Conservation (phyloP, 2,888 invertebrate species). For the Stenurella melanura region DNA sequence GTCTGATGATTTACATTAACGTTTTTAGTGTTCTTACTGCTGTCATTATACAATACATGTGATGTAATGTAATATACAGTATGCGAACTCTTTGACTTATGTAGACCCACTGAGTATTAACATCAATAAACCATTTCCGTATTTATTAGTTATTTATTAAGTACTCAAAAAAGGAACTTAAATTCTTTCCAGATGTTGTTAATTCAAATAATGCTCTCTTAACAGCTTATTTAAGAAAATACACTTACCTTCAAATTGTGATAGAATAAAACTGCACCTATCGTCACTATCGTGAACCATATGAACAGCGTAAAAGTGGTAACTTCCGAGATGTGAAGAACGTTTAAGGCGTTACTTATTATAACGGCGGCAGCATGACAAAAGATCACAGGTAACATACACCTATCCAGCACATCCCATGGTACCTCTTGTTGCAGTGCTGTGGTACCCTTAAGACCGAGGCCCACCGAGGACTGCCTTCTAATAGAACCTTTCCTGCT, state of each 20-base stretch:
- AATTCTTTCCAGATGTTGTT: too few relatives aligned
- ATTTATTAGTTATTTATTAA: too few relatives aligned
- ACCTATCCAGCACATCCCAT: conserved; percentile 82
- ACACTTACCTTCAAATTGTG: conserved; percentile 86
- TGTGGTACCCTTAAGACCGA: conserved; percentile 74
- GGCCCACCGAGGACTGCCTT: conserved; percentile 69
- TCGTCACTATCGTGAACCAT: conserved; percentile 83
- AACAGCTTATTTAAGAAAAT: not conserved
- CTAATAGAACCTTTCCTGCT: conserved; percentile 61
- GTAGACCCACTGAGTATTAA: too few relatives aligned
- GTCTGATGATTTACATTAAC: too few relatives aligned
- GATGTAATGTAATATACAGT: too few relatives aligned
- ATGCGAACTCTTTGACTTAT: too few relatives aligned
- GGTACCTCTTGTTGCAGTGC: conserved; percentile 79
- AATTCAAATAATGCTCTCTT: too few relatives aligned
- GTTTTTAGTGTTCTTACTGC: too few relatives aligned
- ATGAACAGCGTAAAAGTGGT: conserved; percentile 87
- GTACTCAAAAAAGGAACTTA: too few relatives aligned
- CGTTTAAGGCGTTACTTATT: conserved; percentile 82
- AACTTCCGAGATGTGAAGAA: conserved; percentile 83
- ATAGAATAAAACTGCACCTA: conserved; percentile 87
- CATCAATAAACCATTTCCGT: too few relatives aligned
- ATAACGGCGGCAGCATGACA: conserved; percentile 88
- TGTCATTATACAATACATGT: too few relatives aligned
- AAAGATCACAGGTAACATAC: conserved; percentile 85